These are phyloP conservation scores for Brenthis daphne DNA, from an alignment of 2,888 invertebrate species.

Conservation along the genomic window DNA sequence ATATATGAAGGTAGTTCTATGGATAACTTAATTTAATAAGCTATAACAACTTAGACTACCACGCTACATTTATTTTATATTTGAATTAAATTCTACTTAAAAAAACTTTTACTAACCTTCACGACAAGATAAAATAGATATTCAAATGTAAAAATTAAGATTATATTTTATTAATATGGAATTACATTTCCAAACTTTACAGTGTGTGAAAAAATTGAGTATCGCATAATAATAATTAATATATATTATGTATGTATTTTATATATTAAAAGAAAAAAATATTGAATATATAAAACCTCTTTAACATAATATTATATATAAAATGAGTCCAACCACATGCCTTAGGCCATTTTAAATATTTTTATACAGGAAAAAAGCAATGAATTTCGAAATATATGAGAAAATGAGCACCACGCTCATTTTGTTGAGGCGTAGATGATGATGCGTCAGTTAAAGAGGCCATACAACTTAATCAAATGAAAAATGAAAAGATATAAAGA, in stretches of 20 bases:
- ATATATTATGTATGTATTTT: no score
- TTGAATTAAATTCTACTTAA: no score
- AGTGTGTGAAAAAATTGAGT: no score
- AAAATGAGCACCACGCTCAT: constrained; percentile 36
- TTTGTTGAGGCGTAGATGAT: constrained; percentile 36
- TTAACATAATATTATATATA: not conserved
- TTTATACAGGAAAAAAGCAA: constrained; percentile 36
- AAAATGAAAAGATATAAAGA: constrained; percentile 29
- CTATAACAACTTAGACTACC: no score
- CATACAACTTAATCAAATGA: constrained; percentile 37
- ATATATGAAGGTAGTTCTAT: not conserved
- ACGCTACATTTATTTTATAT: no score
- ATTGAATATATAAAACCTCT: not conserved
- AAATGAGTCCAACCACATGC: constrained; percentile 24
- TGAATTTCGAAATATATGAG: constrained; percentile 34
- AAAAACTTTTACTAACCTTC: no score
- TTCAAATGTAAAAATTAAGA: no score
- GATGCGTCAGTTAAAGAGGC: constrained; percentile 38
- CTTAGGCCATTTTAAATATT: constrained; percentile 35
- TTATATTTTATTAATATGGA: no score
- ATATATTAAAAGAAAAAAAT: no score
- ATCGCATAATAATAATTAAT: no score
- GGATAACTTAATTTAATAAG: not conserved
- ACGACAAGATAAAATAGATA: no score
- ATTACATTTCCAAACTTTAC: no score